phyloP scores from a whole-genome alignment of 2,888 invertebrate species.

The Saturnia pavonia region DNA sequence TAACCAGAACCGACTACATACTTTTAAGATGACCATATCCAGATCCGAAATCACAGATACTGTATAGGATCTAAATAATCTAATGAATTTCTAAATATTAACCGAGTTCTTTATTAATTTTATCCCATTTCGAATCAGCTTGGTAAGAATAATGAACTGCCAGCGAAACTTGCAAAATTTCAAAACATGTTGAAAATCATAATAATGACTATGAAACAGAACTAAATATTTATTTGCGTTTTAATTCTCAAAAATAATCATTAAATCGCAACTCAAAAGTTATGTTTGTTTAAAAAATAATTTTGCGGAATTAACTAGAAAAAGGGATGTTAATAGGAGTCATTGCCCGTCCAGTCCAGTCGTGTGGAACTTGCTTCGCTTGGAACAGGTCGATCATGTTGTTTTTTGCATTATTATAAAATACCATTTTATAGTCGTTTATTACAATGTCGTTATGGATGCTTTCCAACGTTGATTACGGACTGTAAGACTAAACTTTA shows the following conservation, averaged over 20 bases:
- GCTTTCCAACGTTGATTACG: constrained; percentile 36
- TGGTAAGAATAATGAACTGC: too few species aligned
- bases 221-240: too few species aligned
- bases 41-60: too few species aligned
- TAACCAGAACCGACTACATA: too few species aligned
- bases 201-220: too few species aligned
- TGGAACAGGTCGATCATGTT: constrained; percentile 65
- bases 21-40: too few species aligned
- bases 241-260: background rate
- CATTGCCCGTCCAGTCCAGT: constrained; percentile 66
- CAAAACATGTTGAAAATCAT: too few species aligned
- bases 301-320: constrained; percentile 33
- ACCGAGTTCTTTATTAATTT: too few species aligned
- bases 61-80: too few species aligned
- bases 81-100: too few species aligned
- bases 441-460: constrained; percentile 29
- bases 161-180: too few species aligned
- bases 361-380: constrained; percentile 56
- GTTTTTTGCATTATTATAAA: constrained; percentile 76
- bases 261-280: background rate
- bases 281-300: constrained; percentile 32
- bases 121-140: too few species aligned
- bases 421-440: constrained; percentile 51
- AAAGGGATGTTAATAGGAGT: constrained; percentile 44
- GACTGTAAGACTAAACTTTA: constrained; percentile 18